Conservation (phyloP, 2,888 invertebrate genomes). For the Eugnorisma glareosa region DNA sequence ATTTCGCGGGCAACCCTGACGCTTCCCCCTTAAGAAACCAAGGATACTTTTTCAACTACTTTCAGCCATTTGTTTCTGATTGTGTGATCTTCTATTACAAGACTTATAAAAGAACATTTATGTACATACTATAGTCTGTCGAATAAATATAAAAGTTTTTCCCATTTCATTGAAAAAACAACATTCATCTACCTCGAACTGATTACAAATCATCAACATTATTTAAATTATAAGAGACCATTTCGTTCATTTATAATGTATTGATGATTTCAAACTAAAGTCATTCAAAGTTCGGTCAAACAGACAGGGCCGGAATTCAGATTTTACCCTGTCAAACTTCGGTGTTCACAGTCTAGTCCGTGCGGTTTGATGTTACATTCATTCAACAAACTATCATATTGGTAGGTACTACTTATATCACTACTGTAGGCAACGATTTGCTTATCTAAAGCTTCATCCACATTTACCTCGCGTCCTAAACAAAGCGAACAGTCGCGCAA, state of each 20-base stretch:
- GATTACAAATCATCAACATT: neutral
- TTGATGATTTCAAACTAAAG: neutral
- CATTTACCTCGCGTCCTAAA: neutral
- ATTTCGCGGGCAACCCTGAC: too few relatives aligned
- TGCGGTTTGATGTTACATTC: neutral
- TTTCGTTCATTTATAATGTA: neutral
- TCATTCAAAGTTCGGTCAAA: neutral
- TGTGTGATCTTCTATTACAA: neutral
- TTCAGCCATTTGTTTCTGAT: neutral
- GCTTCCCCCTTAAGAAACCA: too few relatives aligned
- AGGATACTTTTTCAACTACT: neutral
- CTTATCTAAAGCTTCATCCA: neutral
- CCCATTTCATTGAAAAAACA: neutral
- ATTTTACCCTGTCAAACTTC: neutral
- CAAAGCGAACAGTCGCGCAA: neutral
- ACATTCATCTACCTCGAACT: neutral
- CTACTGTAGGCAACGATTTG: neutral
- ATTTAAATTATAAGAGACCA: neutral
- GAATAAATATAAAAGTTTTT: neutral
- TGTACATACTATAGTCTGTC: neutral
- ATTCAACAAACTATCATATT: neutral
- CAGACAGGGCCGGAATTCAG: neutral
- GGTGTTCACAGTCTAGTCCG: neutral
- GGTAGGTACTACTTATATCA: neutral
- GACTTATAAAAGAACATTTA: neutral